Evolutionary conservation across 2,797 vertebrate species (phyloP).

Genomic region (Lophotriccus pileatus): DNA sequence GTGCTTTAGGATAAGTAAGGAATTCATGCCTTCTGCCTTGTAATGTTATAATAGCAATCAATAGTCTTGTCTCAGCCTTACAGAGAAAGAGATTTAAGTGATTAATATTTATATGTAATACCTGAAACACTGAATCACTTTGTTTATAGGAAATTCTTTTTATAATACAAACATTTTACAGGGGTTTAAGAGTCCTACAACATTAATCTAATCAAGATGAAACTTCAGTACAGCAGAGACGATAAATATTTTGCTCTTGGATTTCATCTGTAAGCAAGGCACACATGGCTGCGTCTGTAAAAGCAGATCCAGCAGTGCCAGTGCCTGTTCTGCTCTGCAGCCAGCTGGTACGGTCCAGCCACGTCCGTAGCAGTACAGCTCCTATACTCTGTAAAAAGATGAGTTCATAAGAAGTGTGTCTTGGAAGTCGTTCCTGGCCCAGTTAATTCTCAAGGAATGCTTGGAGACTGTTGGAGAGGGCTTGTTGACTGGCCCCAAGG

Average conservation of each 20-base stretch:
- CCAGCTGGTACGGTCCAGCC: accelerated
- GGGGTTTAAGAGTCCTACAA: neutral
- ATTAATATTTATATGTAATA: neutral
- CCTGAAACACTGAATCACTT: neutral
- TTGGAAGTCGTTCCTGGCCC: neutral
- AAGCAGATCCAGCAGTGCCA: neutral
- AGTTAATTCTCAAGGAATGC: neutral
- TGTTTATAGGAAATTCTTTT: neutral
- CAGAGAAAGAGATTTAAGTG: neutral
- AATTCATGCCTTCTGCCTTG: neutral
- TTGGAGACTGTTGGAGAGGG: neutral
- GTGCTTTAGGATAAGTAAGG: neutral
- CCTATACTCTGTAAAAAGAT: neutral
- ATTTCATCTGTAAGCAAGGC: neutral
- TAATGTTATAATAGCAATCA: neutral
- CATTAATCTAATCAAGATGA: neutral
- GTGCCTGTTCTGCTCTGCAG: accelerated
- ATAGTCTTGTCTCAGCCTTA: neutral
- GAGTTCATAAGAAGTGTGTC: neutral
- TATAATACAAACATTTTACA: neutral
- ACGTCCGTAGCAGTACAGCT: neutral
- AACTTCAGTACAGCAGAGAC: neutral
- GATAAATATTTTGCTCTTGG: neutral
- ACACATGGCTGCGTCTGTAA: accelerated
- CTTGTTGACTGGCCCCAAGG: neutral